These are phyloP conservation scores for Papilio polytes DNA, from an alignment of 1,140 invertebrate genomes.

Conservation along the genomic window DNA sequence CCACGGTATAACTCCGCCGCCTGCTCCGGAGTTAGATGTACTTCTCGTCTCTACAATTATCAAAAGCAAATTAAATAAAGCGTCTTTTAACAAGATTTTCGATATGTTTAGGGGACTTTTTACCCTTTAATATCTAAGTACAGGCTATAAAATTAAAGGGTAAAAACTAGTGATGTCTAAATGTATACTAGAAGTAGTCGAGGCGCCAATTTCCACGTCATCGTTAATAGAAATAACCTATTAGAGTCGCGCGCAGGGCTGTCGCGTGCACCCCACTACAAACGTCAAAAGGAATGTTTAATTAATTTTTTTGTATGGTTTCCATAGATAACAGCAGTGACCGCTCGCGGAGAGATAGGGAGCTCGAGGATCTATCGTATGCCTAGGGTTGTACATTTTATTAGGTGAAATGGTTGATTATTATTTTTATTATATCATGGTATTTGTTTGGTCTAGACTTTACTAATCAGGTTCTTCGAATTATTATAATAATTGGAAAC, in stretches of 20 bases:
- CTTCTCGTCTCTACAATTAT: constrained; percentile 83
- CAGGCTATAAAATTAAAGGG: too few species aligned
- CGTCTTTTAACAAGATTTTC: too few species aligned
- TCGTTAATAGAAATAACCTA: constrained; percentile 35
- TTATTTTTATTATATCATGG: neutral
- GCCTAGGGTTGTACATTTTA: constrained; percentile 52
- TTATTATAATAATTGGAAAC: neutral
- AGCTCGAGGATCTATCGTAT: constrained; percentile 46
- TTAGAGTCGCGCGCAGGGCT: constrained; percentile 31
- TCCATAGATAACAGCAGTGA: constrained; percentile 74
- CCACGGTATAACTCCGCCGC: constrained; percentile 92
- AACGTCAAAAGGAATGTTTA: constrained; percentile 67
- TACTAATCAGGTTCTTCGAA: neutral
- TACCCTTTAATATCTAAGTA: neutral
- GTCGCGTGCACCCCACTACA: constrained; percentile 49
- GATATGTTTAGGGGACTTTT: too few species aligned
- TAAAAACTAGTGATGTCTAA: constrained; percentile 6
- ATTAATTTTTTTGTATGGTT: constrained; percentile 76
- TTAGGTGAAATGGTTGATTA: neutral
- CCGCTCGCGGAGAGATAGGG: constrained; percentile 58
- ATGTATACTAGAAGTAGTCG: neutral
- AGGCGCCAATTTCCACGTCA: neutral
- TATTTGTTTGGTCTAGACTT: neutral
- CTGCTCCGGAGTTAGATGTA: constrained; percentile 91
- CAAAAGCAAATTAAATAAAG: too few species aligned